phyloP scores from a whole-genome alignment of 2,888 invertebrate genomes.

The Leptinotarsa tumamoca region DNA sequence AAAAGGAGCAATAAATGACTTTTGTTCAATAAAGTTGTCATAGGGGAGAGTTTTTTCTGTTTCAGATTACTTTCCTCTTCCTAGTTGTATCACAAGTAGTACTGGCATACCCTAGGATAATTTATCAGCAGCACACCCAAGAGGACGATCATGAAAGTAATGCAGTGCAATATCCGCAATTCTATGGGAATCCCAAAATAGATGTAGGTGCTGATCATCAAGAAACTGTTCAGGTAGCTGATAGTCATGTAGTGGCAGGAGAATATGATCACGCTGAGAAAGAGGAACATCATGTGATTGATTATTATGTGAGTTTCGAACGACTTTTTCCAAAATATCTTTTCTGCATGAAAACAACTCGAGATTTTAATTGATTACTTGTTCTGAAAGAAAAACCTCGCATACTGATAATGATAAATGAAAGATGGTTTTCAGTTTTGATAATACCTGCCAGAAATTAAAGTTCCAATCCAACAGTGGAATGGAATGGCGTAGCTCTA shows the following conservation, averaged over 20 bases:
- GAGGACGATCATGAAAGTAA: slow-evolving; percentile 38
- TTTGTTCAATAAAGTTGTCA: background rate
- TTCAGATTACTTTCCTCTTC: slow-evolving; percentile 33
- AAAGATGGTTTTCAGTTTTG: too few species aligned
- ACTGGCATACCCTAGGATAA: slow-evolving; percentile 42
- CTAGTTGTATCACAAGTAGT: slow-evolving; percentile 31
- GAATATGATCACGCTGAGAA: slow-evolving; percentile 35
- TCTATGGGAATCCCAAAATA: slow-evolving; percentile 37
- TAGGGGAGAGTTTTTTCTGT: background rate
- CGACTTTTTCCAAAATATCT: background rate
- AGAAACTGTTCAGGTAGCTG: slow-evolving; percentile 37
- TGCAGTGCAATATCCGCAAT: slow-evolving; percentile 41
- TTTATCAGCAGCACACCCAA: slow-evolving; percentile 45
- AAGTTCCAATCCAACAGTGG: too few species aligned
- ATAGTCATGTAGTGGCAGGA: slow-evolving; percentile 37
- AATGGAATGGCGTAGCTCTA: too few species aligned
- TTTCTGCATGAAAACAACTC: too few species aligned
- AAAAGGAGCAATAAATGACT: too few species aligned
- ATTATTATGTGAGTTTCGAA: slow-evolving; percentile 45
- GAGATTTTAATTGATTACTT: too few species aligned
- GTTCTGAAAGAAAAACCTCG: too few species aligned
- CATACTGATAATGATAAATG: too few species aligned
- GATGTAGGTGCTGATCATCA: slow-evolving; percentile 39
- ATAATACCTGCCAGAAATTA: too few species aligned
- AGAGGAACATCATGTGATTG: slow-evolving; percentile 36